Base-by-base conservation (phyloP, 2,888 invertebrate species). In the Sycophila texana region DNA sequence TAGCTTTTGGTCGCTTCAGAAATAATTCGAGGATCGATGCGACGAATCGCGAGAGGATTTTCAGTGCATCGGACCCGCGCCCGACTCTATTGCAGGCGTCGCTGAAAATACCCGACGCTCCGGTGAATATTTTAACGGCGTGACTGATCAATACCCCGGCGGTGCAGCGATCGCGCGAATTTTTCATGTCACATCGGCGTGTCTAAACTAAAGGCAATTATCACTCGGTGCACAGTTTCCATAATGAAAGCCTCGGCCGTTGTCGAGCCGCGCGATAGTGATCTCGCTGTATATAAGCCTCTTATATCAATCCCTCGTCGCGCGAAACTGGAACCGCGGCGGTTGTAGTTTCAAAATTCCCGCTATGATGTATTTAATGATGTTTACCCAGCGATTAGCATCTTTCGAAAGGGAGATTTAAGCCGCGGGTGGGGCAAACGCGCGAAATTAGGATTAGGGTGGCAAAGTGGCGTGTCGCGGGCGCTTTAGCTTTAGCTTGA, bases 61-160 rank as follows among this genome's bases (percentile, higher is more conserved):
- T 39, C 39, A 39, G 39, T 39, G 39, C 39, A 39, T 39, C 39
- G 39, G 39, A 39, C 39, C 10, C 39, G 10, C 10, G 39, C 39
- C 7, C 39, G 10, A 10, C 30, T 14, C 47, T 68, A 75, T 68
- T 75, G 61, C 60, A 39, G 60, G 68, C n/a, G 47, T 3, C 4
- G 14, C 61, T 51, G 20, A 68, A 75, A 75, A 76, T 76, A 76
- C 47, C 4, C 13, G 4, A 18, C 39, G 57, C 4, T 26, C 49
- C 12, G 57, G 57, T 70, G 71, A 77, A 49, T 30, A 77, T 71
- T 77, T 26, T 65, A 61, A 20, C 26, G 53, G 20, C 26, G 22
- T 30, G 12, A 75, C 63, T 18, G 76, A 76, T 76, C 76, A 57
- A 70, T 76, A 63, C 61, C 47, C 39, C n/a, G n/a, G 63, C 22